Conservation (phyloP, 2,888 invertebrate genomes). For the Rhingia rostrata region DNA sequence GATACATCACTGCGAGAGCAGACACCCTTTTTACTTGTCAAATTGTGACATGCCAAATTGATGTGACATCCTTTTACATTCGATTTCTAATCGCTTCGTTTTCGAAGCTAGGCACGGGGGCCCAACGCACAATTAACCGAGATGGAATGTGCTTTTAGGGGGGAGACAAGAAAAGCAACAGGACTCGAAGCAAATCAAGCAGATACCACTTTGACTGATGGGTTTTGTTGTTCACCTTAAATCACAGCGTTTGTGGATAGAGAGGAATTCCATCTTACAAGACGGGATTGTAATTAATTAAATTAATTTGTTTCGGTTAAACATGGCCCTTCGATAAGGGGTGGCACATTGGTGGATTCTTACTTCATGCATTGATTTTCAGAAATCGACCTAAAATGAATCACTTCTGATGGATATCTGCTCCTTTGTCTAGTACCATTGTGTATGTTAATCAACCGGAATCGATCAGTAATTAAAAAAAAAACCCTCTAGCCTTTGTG, state of each 20-base stretch:
- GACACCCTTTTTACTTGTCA: constrained; percentile 79
- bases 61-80: constrained; percentile 80
- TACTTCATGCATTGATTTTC: constrained; percentile 33
- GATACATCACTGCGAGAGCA: constrained; percentile 53
- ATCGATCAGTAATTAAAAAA: constrained; percentile 58
- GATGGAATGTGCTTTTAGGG: constrained; percentile 38
- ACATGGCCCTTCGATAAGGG: constrained; percentile 17
- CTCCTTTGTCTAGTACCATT: not conserved
- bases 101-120: constrained; percentile 1
- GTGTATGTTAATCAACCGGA: constrained; percentile 22
- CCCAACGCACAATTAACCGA: constrained; percentile 48
- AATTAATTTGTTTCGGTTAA: constrained; percentile 83
- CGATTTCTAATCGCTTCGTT: constrained; percentile 76
- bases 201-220: constrained; percentile 67
- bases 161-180: constrained; percentile 53
- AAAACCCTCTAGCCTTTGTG: constrained; percentile 7
- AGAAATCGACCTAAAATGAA: constrained; percentile 36
- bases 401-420: not conserved
- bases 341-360: constrained; percentile 2
- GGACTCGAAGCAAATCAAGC: constrained; percentile 62
- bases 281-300: constrained; percentile 83
- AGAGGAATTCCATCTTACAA: constrained; percentile 79
- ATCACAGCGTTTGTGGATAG: constrained; percentile 9
- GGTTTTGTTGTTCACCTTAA: constrained; percentile 43
- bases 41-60: constrained; percentile 78